These are phyloP conservation scores for Naso thynnoides DNA, from an alignment of 2,797 vertebrate species.

Conservation along the genomic window DNA sequence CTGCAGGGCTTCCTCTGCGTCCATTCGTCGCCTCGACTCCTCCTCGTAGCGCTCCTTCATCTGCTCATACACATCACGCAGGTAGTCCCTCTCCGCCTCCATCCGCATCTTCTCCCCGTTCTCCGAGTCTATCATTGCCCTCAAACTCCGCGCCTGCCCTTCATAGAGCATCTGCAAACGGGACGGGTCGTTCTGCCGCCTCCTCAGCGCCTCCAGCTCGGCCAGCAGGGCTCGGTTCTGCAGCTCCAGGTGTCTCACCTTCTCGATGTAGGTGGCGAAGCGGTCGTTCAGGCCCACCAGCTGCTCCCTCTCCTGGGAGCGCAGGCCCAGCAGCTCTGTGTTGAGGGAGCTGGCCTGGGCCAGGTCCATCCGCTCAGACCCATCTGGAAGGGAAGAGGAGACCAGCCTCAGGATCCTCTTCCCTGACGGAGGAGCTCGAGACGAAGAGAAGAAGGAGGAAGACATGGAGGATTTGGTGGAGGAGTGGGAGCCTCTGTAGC, in stretches of 20 bases:
- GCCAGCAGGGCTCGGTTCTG: conserved; percentile 85
- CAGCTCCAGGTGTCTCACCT: conserved; percentile 87
- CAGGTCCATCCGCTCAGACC: conserved; percentile 76
- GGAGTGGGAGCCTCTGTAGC: conserved; percentile 74
- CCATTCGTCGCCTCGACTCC: conserved; percentile 69
- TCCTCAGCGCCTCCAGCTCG: conserved; percentile 84
- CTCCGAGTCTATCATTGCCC: conserved; percentile 85
- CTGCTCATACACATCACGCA: conserved; percentile 77
- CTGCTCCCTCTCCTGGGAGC: conserved; percentile 87
- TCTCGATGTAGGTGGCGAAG: conserved; percentile 88
- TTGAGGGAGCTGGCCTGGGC: conserved; percentile 82
- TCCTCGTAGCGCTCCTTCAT: conserved; percentile 82
- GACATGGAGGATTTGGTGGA: conserved; percentile 72
- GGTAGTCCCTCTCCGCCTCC: conserved; percentile 83
- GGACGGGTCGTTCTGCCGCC: conserved; percentile 81
- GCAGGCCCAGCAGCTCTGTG: conserved; percentile 86
- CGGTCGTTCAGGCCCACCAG: conserved; percentile 88
- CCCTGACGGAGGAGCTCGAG: conserved; percentile 63
- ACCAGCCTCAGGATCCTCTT: conserved; percentile 68
- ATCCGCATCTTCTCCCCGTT: conserved; percentile 83
- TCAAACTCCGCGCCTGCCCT: conserved; percentile 83
- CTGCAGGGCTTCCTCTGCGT: conserved; percentile 81
- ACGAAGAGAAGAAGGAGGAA: conserved; percentile 72
- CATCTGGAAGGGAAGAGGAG: conserved; percentile 64
- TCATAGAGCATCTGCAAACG: conserved; percentile 84